Percentiles rank a stretch among this genome's conserved stretches.
Conservation (phyloP, 2,888 invertebrate species). For the Idaea aversata region DNA sequence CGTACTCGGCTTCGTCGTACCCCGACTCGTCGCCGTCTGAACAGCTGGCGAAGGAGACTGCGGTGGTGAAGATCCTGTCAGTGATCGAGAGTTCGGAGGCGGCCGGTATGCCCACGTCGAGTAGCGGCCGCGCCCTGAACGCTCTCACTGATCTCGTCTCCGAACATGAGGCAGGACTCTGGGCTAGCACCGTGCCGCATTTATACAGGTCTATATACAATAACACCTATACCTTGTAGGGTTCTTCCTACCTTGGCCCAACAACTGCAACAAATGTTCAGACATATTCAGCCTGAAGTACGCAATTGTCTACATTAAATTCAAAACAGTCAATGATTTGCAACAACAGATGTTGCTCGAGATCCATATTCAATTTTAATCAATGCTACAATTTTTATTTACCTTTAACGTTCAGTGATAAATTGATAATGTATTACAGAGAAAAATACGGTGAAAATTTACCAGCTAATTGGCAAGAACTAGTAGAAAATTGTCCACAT, state of each 20-base stretch:
- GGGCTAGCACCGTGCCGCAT: slow-evolving; percentile 79
- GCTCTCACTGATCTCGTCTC: slow-evolving; percentile 62
- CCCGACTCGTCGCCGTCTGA: slow-evolving; percentile 66
- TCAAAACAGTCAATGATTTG: no score
- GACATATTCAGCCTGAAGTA: no score
- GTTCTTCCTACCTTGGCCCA: no score
- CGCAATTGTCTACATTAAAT: no score
- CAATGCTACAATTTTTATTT: not conserved
- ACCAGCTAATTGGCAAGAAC: slow-evolving; percentile 84
- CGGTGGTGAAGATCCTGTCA: slow-evolving; percentile 58
- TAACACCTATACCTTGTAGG: no score
- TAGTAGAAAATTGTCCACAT: slow-evolving; percentile 79
- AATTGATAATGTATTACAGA: slow-evolving; percentile 53
- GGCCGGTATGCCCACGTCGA: slow-evolving; percentile 54
- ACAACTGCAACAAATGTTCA: no score
- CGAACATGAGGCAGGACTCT: slow-evolving; percentile 79
- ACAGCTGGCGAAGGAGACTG: slow-evolving; percentile 66
- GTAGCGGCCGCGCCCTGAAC: slow-evolving; percentile 41
- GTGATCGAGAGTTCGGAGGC: slow-evolving; percentile 60
- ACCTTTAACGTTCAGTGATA: not conserved
- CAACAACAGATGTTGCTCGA: no score
- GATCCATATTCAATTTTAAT: no score
- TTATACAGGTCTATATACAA: slow-evolving; percentile 66
- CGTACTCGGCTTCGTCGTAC: slow-evolving; percentile 61
- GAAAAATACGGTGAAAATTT: slow-evolving; percentile 83